A percentile compares a stretch with the other conserved stretches of the same genome.
Conservation (phyloP, 2,888 invertebrate genomes). For the Ectemnius lituratus region DNA sequence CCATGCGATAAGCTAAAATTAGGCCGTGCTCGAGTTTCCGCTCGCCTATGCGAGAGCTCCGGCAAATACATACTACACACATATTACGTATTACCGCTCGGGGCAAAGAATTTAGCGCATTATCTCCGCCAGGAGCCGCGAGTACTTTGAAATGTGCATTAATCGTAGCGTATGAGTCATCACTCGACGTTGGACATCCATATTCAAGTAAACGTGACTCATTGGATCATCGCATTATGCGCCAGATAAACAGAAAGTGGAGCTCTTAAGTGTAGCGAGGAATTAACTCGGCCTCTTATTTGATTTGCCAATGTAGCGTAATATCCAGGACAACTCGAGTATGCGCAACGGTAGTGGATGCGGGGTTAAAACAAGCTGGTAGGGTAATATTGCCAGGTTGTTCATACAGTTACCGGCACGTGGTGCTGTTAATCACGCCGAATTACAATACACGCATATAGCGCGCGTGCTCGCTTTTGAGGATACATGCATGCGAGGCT, state of each 20-base stretch:
- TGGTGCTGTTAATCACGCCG: constrained; percentile 64
- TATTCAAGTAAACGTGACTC: neutral
- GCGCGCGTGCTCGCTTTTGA: constrained; percentile 51
- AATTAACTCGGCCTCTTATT: constrained; percentile 56
- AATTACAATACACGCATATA: constrained; percentile 61
- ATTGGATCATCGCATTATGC: constrained; percentile 14
- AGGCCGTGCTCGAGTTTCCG: neutral
- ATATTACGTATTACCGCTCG: too few species aligned
- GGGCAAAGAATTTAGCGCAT: too few species aligned
- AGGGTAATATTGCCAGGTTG: constrained; percentile 64
- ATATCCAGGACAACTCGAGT: constrained; percentile 50
- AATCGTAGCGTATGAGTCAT: too few species aligned
- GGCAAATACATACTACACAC: neutral
- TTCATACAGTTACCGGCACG: constrained; percentile 63
- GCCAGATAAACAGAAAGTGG: constrained; percentile 26
- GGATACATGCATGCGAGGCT: constrained; percentile 56
- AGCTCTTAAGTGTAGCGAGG: constrained; percentile 36
- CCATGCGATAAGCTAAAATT: too few species aligned
- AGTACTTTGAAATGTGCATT: too few species aligned
- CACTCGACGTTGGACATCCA: too few species aligned
- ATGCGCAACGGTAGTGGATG: constrained; percentile 4
- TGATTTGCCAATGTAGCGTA: constrained; percentile 52
- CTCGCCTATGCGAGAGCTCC: neutral
- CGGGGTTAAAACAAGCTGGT: constrained; percentile 52
- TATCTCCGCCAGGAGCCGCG: too few species aligned